These are phyloP conservation scores for Callospermophilus lateralis DNA, from an alignment of 2,113 vertebrate genomes.

Conservation along the genomic window DNA sequence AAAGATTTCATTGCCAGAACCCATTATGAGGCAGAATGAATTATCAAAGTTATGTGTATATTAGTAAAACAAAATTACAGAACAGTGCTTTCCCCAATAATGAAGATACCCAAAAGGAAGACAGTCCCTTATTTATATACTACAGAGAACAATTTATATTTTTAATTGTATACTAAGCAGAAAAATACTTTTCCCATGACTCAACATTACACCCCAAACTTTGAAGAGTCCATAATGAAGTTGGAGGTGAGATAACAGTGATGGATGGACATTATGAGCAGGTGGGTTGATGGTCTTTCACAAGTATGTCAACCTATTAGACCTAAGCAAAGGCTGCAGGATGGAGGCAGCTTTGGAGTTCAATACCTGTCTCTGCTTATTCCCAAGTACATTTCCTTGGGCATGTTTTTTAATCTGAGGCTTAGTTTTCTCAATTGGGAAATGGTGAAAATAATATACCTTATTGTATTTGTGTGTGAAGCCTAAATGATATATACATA, in stretches of 20 bases:
- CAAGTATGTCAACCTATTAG: not conserved
- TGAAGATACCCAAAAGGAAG: not conserved
- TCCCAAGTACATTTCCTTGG: not conserved
- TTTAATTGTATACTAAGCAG: not conserved
- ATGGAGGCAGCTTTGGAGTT: not conserved
- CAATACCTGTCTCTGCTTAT: not conserved
- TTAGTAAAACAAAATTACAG: not conserved
- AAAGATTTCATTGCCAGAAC: not conserved
- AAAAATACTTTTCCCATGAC: not conserved
- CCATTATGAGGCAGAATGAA: not conserved
- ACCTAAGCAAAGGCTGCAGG: not conserved
- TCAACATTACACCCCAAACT: not conserved
- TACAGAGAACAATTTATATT: not conserved
- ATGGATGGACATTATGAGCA: not conserved
- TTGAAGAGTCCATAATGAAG: not conserved
- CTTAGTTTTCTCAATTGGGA: not conserved
- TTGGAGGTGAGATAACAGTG: not conserved
- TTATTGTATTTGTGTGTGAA: not conserved
- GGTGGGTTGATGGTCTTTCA: not conserved
- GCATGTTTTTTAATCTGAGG: not conserved
- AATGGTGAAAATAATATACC: not conserved
- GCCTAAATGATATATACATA: not conserved
- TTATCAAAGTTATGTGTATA: not conserved
- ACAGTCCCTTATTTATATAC: not conserved
- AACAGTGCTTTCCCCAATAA: not conserved